Evolutionary conservation across 1,140 invertebrate species (phyloP).

Genomic region (Rhagoletis pomonella): DNA sequence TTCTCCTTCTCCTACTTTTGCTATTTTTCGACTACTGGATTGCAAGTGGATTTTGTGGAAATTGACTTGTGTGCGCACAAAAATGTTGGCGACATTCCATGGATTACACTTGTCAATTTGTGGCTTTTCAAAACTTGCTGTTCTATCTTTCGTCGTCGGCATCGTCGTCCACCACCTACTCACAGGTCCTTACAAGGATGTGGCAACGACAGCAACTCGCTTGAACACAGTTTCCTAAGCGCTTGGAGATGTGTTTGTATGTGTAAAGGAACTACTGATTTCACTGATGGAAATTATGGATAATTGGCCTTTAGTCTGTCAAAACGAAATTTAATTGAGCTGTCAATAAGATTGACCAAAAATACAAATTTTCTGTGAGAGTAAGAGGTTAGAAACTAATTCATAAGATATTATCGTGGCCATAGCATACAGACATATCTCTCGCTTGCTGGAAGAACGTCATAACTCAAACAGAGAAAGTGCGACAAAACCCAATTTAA

Average conservation of each 20-base stretch:
- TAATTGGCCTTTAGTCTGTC: conserved; percentile 53
- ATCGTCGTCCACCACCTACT: neutral
- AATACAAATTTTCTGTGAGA: neutral
- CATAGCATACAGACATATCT: too few relatives aligned
- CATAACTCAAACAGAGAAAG: too few relatives aligned
- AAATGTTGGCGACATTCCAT: conserved; percentile 53
- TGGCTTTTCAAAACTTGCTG: conserved; percentile 56
- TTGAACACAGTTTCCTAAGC: neutral
- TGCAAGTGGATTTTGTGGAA: conserved; percentile 46
- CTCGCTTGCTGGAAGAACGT: too few relatives aligned
- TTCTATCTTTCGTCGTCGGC: conserved; percentile 29
- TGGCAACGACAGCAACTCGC: neutral
- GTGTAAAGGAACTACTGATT: conserved; percentile 11
- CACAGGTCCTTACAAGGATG: neutral
- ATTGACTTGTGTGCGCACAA: conserved; percentile 29
- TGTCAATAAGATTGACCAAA: conserved; percentile 53
- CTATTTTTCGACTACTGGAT: neutral
- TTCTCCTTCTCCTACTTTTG: neutral
- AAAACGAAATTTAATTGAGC: conserved; percentile 54
- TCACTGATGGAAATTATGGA: conserved; percentile 47
- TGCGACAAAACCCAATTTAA: too few relatives aligned
- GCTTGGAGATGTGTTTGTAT: neutral
- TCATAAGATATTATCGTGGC: too few relatives aligned
- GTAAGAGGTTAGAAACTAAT: too few relatives aligned
- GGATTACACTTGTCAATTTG: conserved; percentile 61